Evolutionary conservation across 2,113 vertebrate genomes (phyloP), one percentile per base, ranked within the genome.

Genomic region (Murina feae): DNA sequence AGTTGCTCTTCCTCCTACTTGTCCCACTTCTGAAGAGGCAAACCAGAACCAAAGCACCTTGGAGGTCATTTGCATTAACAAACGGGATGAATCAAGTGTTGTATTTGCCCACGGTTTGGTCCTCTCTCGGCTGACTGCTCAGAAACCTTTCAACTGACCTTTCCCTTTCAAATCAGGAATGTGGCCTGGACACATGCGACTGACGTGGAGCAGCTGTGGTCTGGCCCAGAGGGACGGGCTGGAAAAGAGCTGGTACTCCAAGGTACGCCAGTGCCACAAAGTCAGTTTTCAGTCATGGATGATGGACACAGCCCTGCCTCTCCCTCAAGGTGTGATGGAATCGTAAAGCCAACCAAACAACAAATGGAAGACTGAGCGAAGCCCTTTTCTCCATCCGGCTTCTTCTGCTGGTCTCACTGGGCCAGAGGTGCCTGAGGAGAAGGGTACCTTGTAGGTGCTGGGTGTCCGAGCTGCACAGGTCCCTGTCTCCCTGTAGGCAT

Each of bases 401-500:
- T 55, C 30, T 42, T n/a, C 17, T 23, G n/a, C 72, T 44, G 49
- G 44, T 37, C 63, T 72, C 18, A 10, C 18, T 76, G 9, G 12
- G 78, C 58, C 35, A 28, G 8, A 53, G n/a, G 42, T 28, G 42
- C 55, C 37, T 1, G 6, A 9, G 66, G 72, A 74, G 81, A 55
- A 42, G 47, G 71, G 1, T 98, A 98, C 98, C 98, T 98, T 98
- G 65, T 0, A 98, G 72, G 63, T 94, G 14, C 69, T 96, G 95
- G 74, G 99, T 96, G 55, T 97, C 97, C 5, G 97, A 92, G 69
- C 95, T 98, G 71, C 98, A 93, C 44, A 85, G 92, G 44, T 98
- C 89, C 86, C 98, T 98, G 96, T 99, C 98, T n/a, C 98, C 96
- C 75, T 98, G 98, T 72, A 99, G 96, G 79, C 96, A 58, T 44